Conservation (phyloP, 2,888 invertebrate genomes). For the Hylaea fasciaria region DNA sequence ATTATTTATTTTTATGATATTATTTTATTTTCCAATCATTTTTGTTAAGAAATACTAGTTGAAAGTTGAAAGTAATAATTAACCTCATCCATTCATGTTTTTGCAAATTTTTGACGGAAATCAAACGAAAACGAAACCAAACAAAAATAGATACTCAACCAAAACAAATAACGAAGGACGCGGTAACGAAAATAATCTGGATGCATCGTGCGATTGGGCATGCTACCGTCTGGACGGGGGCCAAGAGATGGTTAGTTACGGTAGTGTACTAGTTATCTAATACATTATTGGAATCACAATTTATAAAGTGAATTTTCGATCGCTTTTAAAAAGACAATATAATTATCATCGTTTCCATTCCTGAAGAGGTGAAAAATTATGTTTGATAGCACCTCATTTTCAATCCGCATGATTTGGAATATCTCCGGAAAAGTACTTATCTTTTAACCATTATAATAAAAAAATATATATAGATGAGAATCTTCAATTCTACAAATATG, state of each 20-base stretch:
- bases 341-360: no score
- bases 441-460: no score
- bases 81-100: not conserved
- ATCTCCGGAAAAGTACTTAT: no score
- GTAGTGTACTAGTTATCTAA: constrained; percentile 44
- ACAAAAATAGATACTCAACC: constrained; percentile 63
- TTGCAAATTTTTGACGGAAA: constrained; percentile 24
- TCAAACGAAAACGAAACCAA: constrained; percentile 54
- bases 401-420: no score
- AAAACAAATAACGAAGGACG: constrained; percentile 74
- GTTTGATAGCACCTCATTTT: no score
- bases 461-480: not conserved
- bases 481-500: not conserved
- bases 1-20: no score
- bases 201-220: constrained; percentile 71
- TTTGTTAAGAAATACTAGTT: no score
- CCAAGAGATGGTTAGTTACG: constrained; percentile 59
- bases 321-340: not conserved
- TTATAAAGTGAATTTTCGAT: constrained; percentile 56
- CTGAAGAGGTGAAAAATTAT: no score
- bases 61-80: not conserved
- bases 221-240: constrained; percentile 62
- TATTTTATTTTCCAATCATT: no score
- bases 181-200: constrained; percentile 67
- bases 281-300: constrained; percentile 34